Conservation (phyloP, 1,140 invertebrate genomes). For the Diorhabda elongata region DNA sequence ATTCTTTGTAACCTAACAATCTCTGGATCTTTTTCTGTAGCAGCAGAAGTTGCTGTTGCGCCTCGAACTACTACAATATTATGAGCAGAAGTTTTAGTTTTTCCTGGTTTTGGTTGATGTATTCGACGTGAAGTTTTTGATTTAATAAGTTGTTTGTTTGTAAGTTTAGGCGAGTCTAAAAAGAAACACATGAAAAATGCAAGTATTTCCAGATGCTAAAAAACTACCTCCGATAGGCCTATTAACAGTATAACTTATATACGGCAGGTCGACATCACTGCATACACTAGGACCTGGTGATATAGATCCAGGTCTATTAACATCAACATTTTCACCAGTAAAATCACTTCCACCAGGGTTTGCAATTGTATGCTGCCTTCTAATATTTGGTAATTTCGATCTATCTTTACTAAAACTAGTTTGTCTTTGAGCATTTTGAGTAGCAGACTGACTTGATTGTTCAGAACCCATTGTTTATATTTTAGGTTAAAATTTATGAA, state of each 20-base stretch:
- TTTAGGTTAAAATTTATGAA: not conserved
- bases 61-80: slow-evolving; percentile 84
- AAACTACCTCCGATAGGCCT: slow-evolving; percentile 75
- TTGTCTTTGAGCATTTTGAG: slow-evolving; percentile 28
- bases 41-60: slow-evolving; percentile 57
- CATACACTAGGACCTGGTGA: slow-evolving; percentile 84
- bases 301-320: slow-evolving; percentile 60
- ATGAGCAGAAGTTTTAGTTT: slow-evolving; percentile 43
- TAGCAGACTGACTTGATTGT: slow-evolving; percentile 49
- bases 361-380: slow-evolving; percentile 57
- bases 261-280: slow-evolving; percentile 85
- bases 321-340: slow-evolving; percentile 41
- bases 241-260: slow-evolving; percentile 91
- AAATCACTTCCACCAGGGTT: slow-evolving; percentile 45
- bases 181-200: slow-evolving; percentile 8
- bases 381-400: slow-evolving; percentile 44
- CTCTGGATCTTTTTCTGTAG: slow-evolving; percentile 74
- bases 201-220: not conserved
- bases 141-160: slow-evolving; percentile 52
- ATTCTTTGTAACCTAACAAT: slow-evolving; percentile 73
- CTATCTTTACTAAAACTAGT: slow-evolving; percentile 37
- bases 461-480: slow-evolving; percentile 54
- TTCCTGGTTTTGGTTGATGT: slow-evolving; percentile 30
- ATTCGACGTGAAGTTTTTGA: slow-evolving; percentile 39
- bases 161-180: slow-evolving; percentile 71